Evolutionary conservation across 2,113 vertebrate species (phyloP).

Genomic region (Helogale parvula): DNA sequence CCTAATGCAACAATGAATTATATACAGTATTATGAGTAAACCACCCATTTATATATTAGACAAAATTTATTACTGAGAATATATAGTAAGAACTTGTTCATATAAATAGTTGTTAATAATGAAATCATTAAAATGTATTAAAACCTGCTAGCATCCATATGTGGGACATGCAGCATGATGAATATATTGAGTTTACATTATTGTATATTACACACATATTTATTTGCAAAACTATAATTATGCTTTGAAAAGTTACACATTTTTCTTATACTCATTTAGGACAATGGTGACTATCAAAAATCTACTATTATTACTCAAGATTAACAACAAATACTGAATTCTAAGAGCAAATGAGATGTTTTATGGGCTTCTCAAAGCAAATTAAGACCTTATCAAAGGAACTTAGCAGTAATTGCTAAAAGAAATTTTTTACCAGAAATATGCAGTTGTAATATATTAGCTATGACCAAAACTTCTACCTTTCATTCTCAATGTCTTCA

Average conservation of each 20-base stretch:
- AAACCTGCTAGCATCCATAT: not conserved
- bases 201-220: not conserved
- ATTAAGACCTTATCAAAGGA: not conserved
- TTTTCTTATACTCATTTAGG: not conserved
- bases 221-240: not conserved
- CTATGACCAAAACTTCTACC: not conserved
- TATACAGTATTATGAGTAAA: not conserved
- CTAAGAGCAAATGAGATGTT: not conserved
- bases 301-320: not conserved
- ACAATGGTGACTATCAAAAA: not conserved
- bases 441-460: not conserved
- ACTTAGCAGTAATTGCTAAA: not conserved
- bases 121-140: not conserved
- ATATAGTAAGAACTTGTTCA: not conserved
- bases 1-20: not conserved
- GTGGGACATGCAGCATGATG: accelerated
- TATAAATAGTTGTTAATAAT: not conserved
- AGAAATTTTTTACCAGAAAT: not conserved
- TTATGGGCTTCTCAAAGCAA: not conserved
- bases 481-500: not conserved
- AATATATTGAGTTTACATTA: not conserved
- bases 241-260: not conserved
- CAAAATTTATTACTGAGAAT: not conserved
- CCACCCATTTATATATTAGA: not conserved
- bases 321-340: not conserved